Evolutionary conservation across 2,797 vertebrate genomes (phyloP).

Genomic region (Phyllotis vaccarum): DNA sequence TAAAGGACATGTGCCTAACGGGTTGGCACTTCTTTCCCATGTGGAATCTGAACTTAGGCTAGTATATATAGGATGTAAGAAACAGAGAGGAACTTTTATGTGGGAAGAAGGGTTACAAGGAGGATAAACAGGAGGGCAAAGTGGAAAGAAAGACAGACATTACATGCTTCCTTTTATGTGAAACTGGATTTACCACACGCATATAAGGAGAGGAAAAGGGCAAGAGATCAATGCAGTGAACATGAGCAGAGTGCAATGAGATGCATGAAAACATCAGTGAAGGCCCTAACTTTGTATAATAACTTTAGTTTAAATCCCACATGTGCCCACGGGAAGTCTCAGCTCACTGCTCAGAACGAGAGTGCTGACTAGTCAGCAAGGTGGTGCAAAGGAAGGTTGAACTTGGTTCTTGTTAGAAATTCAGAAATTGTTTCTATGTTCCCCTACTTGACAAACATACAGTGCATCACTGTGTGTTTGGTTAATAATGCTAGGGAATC

Average conservation of each 20-base stretch:
- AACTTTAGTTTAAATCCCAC: background rate
- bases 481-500: background rate
- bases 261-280: background rate
- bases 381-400: background rate
- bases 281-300: too few relatives aligned
- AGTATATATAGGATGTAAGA: background rate
- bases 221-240: background rate
- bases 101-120: background rate
- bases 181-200: background rate
- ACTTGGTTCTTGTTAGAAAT: constrained; percentile 44
- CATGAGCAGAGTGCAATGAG: background rate
- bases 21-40: background rate
- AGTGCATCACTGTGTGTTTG: background rate
- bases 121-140: too few relatives aligned
- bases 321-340: background rate
- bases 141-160: background rate
- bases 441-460: background rate
- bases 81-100: background rate
- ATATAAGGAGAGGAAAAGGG: background rate
- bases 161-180: background rate
- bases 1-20: background rate
- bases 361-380: background rate
- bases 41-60: background rate
- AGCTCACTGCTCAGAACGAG: background rate
- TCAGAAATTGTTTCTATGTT: background rate